Base-by-base conservation (phyloP, 1,140 invertebrate genomes). In the Formica exsecta region DNA sequence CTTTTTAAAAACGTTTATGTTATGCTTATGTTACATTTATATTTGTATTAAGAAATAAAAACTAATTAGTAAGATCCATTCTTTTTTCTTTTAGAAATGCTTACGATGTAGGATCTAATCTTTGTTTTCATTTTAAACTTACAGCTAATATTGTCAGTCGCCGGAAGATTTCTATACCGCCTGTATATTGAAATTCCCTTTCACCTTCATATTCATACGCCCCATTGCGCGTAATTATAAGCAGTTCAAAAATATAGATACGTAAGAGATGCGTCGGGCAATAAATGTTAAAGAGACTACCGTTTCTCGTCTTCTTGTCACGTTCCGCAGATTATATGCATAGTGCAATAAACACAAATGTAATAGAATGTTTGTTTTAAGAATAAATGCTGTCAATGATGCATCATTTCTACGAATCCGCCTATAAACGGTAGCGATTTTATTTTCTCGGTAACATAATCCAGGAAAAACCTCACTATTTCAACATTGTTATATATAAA, bases 401-500 rank as follows among this genome's bases (percentile, higher is more conserved):
- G 64, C 8, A 87, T 16, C 59, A 90, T 92, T 57, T 89, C 29
- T 0, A 90, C 25, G 2, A 92, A 36, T 48, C 83, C 65, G 25
- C 87, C 87, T 62, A 95, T 48, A 54, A 92, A 61, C 29, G 92
- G 89, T 25, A 94, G 22, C 11, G 32, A 80, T 61, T 93, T 94
- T 48, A 94, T 89, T 25, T 81, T 79, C 0, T 93, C 89, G 0
- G 80, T 89, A 8, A 92, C 25, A 11, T 79, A 91, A 74, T 95
- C 92, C 75, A 94, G 22, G 32, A 80, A 91, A 32, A 91, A 80
- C 80, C 91, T 90, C 5, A 84, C 91, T 0, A 86, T 75, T 65
- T 92, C 92, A 29, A 92, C 87, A 59, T 94, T 89, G 16, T 93
- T 92, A 75, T 94, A 93, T 44, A 92, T 65, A 16, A 90, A 90